Percentiles rank a stretch among this genome's conserved stretches.
These are phyloP conservation scores for Brachynemurus nebulosus DNA, from an alignment of 2,888 invertebrate species.

Conservation along the genomic window DNA sequence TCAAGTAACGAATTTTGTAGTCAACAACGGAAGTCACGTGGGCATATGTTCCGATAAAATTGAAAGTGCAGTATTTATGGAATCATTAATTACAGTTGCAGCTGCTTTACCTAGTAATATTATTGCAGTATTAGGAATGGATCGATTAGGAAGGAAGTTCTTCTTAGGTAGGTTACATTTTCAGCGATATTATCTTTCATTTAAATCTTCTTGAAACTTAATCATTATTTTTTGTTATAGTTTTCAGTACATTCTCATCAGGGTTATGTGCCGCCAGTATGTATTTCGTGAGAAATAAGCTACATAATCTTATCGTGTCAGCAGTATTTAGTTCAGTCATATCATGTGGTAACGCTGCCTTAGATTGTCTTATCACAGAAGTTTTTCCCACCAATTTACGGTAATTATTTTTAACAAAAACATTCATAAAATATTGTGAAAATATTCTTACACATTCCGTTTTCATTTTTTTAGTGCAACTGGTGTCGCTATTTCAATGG, in stretches of 20 bases:
- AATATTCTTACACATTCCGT: background rate
- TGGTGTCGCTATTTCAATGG: conserved; percentile 82
- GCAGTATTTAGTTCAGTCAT: conserved; percentile 79
- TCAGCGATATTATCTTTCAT: background rate
- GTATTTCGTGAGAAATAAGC: conserved; percentile 72
- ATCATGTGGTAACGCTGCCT: conserved; percentile 76
- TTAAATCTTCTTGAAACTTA: background rate
- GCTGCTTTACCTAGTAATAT: conserved; percentile 77
- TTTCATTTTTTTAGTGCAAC: conserved; percentile 54
- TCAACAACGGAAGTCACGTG: conserved; percentile 47
- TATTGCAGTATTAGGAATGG: conserved; percentile 69
- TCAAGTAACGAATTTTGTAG: conserved; percentile 62
- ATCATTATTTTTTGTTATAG: conserved; percentile 34
- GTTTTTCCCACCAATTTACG: conserved; percentile 84
- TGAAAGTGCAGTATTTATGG: conserved; percentile 67
- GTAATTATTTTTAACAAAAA: conserved; percentile 29
- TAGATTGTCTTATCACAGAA: conserved; percentile 86
- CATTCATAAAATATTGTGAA: background rate
- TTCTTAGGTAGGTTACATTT: conserved; percentile 44
- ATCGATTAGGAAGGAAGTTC: conserved; percentile 71
- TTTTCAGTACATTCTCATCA: conserved; percentile 75
- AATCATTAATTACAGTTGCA: conserved; percentile 74
- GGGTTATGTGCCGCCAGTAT: conserved; percentile 71
- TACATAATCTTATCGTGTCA: conserved; percentile 69
- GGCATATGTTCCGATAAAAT: conserved; percentile 55